Evolutionary conservation across 2,888 invertebrate genomes (phyloP).

Genomic region (Amphipoea oculea): DNA sequence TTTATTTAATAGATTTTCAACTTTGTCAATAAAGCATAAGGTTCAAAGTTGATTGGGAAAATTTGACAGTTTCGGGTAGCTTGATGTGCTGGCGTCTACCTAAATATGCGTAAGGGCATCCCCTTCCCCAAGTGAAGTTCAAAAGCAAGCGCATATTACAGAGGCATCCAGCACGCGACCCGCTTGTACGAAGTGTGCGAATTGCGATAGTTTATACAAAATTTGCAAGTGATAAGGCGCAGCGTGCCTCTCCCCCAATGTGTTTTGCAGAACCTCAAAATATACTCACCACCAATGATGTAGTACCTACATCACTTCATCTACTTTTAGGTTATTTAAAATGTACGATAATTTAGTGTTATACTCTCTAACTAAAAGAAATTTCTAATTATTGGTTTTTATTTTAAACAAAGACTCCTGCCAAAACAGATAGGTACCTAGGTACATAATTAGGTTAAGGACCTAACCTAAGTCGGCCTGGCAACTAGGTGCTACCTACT

Average conservation of each 20-base stretch:
- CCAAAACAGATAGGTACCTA: not conserved
- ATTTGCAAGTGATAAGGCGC: not conserved
- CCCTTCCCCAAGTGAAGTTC: not conserved
- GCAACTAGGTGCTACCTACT: not conserved
- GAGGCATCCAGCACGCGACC: not conserved
- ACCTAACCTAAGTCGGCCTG: too few species aligned
- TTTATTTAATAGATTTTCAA: too few species aligned
- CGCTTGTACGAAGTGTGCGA: not conserved
- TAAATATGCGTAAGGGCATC: constrained; percentile 7
- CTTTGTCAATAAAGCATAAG: too few species aligned
- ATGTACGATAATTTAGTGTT: too few species aligned
- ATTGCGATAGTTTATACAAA: not conserved
- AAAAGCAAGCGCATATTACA: constrained; percentile 13
- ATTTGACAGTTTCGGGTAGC: too few species aligned
- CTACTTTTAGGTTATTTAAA: not conserved
- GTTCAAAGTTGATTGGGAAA: too few species aligned
- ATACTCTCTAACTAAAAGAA: not conserved
- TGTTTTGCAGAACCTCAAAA: not conserved
- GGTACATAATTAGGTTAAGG: not conserved
- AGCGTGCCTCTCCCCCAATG: not conserved
- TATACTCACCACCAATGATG: not conserved
- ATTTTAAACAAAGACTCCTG: not conserved
- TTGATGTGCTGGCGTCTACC: too few species aligned
- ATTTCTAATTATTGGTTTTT: not conserved
- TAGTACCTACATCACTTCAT: too few species aligned